Evolutionary conservation across 1,140 invertebrate genomes (phyloP).

Genomic region (Anagrus nilaparvatae): DNA sequence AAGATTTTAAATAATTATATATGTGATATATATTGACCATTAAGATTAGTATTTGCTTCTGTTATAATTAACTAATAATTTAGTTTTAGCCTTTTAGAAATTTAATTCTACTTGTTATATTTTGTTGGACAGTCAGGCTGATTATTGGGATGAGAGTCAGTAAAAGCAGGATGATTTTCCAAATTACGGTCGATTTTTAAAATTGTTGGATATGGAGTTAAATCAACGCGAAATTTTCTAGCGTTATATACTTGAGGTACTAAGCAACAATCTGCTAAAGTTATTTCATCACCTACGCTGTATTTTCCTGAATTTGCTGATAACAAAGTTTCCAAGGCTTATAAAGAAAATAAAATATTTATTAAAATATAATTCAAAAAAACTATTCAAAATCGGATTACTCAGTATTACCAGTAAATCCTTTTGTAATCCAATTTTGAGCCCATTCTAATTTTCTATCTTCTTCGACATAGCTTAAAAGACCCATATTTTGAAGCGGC

Average conservation of each 20-base stretch:
- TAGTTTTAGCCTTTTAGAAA: too few relatives aligned
- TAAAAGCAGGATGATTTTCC: constrained; percentile 78
- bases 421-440: constrained; percentile 80
- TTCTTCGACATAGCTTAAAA: constrained; percentile 73
- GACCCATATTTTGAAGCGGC: constrained; percentile 85
- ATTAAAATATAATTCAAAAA: neutral
- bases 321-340: constrained; percentile 79
- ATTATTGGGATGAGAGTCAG: constrained; percentile 72
- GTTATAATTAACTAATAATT: too few relatives aligned
- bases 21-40: too few relatives aligned
- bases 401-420: constrained; percentile 65
- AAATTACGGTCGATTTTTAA: constrained; percentile 73
- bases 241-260: constrained; percentile 91
- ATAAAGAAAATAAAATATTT: constrained; percentile 20
- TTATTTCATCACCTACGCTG: constrained; percentile 86
- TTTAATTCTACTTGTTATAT: neutral
- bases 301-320: constrained; percentile 82
- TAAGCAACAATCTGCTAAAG: constrained; percentile 87
- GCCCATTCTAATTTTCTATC: constrained; percentile 86
- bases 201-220: constrained; percentile 83
- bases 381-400: too few relatives aligned
- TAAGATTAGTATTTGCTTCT: too few relatives aligned
- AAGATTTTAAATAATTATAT: too few relatives aligned
- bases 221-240: constrained; percentile 81
- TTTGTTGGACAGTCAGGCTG: constrained; percentile 87